A percentile compares a stretch with the other conserved stretches of the same genome.
Evolutionary conservation across 2,797 vertebrate species (phyloP).

Genomic region (Sebastes minor): DNA sequence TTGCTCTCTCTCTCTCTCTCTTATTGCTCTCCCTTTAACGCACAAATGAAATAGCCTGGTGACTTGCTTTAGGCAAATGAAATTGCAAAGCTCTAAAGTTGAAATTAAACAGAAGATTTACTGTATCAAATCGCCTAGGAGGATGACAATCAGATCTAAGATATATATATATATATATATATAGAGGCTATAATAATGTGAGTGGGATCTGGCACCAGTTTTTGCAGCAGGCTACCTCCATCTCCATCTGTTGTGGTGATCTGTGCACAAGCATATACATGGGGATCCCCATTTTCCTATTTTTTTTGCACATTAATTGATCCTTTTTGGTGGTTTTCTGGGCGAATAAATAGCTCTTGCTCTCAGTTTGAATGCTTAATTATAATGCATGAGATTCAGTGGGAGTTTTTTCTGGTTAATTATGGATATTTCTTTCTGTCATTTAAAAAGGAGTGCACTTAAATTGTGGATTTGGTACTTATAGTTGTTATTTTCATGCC

Average conservation of each 20-base stretch:
- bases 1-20: neutral
- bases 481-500: neutral
- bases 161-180: neutral
- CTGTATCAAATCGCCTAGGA: neutral
- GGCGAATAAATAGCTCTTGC: neutral
- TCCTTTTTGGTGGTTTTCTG: neutral
- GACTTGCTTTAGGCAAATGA: slow-evolving; percentile 16
- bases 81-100: slow-evolving; percentile 15
- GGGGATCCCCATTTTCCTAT: slow-evolving; percentile 30
- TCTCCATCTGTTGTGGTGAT: slow-evolving; percentile 38
- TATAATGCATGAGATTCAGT: neutral
- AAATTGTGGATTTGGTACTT: neutral
- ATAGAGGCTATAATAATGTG: neutral
- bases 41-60: slow-evolving; percentile 10
- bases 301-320: slow-evolving; percentile 9
- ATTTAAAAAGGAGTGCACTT: neutral
- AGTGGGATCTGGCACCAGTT: slow-evolving; percentile 20
- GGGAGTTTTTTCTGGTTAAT: neutral
- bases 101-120: slow-evolving; percentile 20
- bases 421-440: neutral
- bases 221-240: slow-evolving; percentile 25
- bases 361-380: neutral
- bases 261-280: slow-evolving; percentile 1
- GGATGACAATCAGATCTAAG: slow-evolving; percentile 4
- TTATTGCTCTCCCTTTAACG: neutral